phyloP scores from a whole-genome alignment of 2,113 vertebrate species.

The Elaphurus davidianus region DNA sequence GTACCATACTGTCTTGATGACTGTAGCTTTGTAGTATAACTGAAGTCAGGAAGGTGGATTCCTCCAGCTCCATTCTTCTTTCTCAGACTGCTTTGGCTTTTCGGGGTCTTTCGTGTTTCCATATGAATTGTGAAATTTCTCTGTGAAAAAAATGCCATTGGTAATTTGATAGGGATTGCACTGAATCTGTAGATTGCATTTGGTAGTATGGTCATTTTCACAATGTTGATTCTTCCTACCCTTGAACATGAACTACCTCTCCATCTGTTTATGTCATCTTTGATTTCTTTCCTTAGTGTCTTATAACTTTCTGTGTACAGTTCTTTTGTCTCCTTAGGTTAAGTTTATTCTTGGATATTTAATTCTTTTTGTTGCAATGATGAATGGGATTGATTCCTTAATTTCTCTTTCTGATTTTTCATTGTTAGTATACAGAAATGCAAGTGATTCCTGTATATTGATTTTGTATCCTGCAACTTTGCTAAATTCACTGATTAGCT shows the following conservation, averaged over 20 bases:
- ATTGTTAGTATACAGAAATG: not conserved
- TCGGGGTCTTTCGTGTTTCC: not conserved
- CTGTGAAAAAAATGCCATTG: not conserved
- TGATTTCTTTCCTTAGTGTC: not conserved
- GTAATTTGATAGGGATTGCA: not conserved
- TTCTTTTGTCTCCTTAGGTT: not conserved
- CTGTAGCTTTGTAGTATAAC: not conserved
- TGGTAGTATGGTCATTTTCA: not conserved
- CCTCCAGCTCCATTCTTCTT: not conserved
- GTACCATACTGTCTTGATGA: not conserved
- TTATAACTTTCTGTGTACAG: not conserved
- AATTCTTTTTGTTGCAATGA: not conserved
- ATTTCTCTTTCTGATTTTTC: not conserved
- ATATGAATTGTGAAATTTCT: not conserved
- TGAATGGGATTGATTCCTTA: not conserved
- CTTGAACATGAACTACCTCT: not conserved
- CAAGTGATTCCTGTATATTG: not conserved
- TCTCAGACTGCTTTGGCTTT: not conserved
- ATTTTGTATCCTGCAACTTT: not conserved
- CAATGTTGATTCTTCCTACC: not conserved
- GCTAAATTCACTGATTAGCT: not conserved
- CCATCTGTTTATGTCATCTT: not conserved
- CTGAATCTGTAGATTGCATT: not conserved
- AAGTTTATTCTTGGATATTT: not conserved
- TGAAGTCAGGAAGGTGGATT: not conserved